Base-by-base conservation (phyloP, 2,113 vertebrate species). In the Podocnemis expansa region DNA sequence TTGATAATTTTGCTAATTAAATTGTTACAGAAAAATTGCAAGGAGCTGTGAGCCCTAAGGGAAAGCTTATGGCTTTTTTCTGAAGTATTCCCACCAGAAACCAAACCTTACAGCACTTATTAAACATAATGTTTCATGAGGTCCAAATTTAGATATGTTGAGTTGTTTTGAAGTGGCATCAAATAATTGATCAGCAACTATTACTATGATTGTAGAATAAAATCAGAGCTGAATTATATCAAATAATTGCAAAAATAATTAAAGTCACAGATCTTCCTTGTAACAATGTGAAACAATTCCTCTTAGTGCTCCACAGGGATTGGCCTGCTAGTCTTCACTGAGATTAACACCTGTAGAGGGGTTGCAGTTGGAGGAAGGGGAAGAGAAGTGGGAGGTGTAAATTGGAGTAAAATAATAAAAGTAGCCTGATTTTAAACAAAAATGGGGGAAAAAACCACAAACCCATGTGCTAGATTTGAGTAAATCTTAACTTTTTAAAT, bases 171-270 rank as follows among this genome's bases (percentile, higher is more conserved):
- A 97, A 98, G 93, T 96, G 94, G 88, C 95, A 98, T 98, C 97
- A 98, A 96, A 98, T 98, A 98, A 98, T 98, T 97, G 98, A 98
- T 98, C 97, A 97, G 96, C 87, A 98, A 96, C 91, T 93, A 67
- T 97, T 97, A 97, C 95, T 96, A 91, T 98, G 97, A 98, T 98
- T 97, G 97, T 87, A 97, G 91, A 98, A 91, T 54, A 96, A 97
- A 97, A 98, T 98, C 95, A 97, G 96, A 98, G 97, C 94, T 95
- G 45, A 98, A 97, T 96, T 97, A 94, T 94, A 95, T 94, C 93
- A 97, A 98, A 98, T 98, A 98, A 98, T 98, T 98, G 95, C 93
- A 97, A 97, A 98, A 97, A 95, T 98, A 98, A 98, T 98, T 98
- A 96, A 94, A 97, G 96, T 95, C 96, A 96, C 52, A 97, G 97